Percentiles rank a stretch among this genome's conserved stretches.
phyloP scores from a whole-genome alignment of 2,797 vertebrate species.

The Oceanodroma leucorhoa region DNA sequence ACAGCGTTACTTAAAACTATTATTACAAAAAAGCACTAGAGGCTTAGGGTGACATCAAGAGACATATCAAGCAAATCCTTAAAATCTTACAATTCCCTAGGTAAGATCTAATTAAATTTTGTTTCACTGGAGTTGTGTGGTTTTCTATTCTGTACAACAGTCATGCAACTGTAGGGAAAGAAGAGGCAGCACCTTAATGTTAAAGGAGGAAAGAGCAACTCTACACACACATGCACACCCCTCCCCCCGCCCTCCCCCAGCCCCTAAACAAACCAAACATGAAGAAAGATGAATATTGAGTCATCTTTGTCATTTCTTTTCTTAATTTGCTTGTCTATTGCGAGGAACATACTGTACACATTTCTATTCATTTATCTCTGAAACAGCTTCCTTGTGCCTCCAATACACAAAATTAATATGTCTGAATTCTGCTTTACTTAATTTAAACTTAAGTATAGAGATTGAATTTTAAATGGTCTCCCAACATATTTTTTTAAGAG shows the following conservation, averaged over 20 bases:
- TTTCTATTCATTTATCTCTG: not conserved
- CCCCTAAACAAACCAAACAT: not conserved
- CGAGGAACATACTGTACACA: fast-evolving
- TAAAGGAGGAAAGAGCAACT: not conserved
- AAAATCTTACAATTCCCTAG: not conserved
- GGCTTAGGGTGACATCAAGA: not conserved
- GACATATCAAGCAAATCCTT: not conserved
- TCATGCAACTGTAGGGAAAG: not conserved
- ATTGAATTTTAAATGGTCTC: not conserved
- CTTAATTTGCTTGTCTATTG: not conserved
- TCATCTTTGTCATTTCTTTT: not conserved
- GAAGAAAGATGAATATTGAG: not conserved
- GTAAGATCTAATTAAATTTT: not conserved
- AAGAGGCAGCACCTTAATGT: not conserved
- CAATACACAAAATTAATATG: not conserved
- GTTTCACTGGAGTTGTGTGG: not conserved
- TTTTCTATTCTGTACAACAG: not conserved
- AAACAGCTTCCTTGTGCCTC: not conserved
- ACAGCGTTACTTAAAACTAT: not conserved
- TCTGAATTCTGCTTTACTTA: not conserved
- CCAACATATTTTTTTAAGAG: not conserved
- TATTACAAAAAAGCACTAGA: not conserved
- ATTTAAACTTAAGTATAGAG: not conserved
- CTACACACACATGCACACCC: fast-evolving
- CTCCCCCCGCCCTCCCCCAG: no score